Base-by-base conservation (phyloP, 2,888 invertebrate genomes). In the Drosophila mimica region DNA sequence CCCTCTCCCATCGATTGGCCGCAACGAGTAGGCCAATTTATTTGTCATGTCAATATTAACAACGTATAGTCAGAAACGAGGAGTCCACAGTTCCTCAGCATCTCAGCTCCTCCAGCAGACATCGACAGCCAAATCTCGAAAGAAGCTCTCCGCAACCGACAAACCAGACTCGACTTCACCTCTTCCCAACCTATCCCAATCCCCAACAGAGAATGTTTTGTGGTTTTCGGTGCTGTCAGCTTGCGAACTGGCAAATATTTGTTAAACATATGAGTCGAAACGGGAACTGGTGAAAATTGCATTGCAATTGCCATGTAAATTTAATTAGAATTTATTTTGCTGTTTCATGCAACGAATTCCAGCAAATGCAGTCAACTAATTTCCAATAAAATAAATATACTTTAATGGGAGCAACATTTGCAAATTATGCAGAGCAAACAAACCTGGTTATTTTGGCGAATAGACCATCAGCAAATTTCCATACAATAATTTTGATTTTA, bases 21-120 rank as follows among this genome's bases (percentile, higher is more conserved):
- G 28, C 75, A 63, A 51, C 33, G 59, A 81, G 77, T 77, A 68
- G 81, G 88, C 91, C 91, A 88, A 88, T 88, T 88, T 88, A 88
- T 90, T 88, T 88, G 88, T 88, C 88, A 88, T 88, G 91, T 90
- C 90, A 88, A 88, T 89, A 89, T 87, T 80, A 89, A 90, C 81
- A 74, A 79, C 76, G 69, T 80, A 75, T 67, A 79, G 76, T 58
- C 70, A 61, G 58, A 68, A 66, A 46, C 64, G 46, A 43, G 43
- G 8, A 68, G 67, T 59, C 63, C 60, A 71, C 80, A 57, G 34
- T 20, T 25, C 15, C 15, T 46, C 46, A 15, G 46, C 20, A 9
- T 17, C 17, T 28, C 28, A 30, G 38, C 56, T 59, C 58, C 58
- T 79, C 79, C 79, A 59, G 28, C 70, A 75, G 68, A 60, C 64